Evolutionary conservation across 2,797 vertebrate genomes (phyloP), one percentile per base, ranked within the genome.

Genomic region (Chelidonichthys spinosus): DNA sequence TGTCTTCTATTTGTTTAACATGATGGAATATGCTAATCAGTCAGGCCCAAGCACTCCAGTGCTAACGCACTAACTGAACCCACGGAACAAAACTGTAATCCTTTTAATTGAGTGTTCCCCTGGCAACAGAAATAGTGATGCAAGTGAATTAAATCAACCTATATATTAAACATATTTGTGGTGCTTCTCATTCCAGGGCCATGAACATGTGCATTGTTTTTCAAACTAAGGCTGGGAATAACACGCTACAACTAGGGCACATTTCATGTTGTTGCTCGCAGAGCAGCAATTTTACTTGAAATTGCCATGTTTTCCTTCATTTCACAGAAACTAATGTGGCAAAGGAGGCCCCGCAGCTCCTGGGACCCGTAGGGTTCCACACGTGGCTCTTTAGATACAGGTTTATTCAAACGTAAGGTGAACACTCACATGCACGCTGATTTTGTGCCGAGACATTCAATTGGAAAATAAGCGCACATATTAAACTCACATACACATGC

Each of bases 1-100:
- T 92, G 88, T 91, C 88, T 89, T 85, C 82, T 93, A 76, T 93
- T 92, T 94, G 88, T 92, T 92, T 87, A 92, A 92, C 92, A 91
- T 90, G 92, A 94, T 93, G 87, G 88, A 87, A 91, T 92, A 94
- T 93, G 91, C 83, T 90, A 93, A 94, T 90, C 83, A 78, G 68
- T 42, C 76, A 18, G 67, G 67, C 63, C 13, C 74, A 44, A 14
- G 3, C 74, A 68, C 63, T 70, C 47, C 32, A 58, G 40, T 25
- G 50, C 39, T 64, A 76, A 78, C 58, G 32, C 63, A 65, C 64
- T 44, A 68, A 79, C 67, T n/a, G 17, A 83, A 76, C 46, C 65
- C 39, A 17, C 52, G 14, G 64, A 83, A 87, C 78, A 73, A 81
- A 91, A 87, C 58, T 76, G 72, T 81, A 84, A 64, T 70, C 72